phyloP scores from a whole-genome alignment of 2,888 invertebrate genomes.

The Acrocera orbiculus region DNA sequence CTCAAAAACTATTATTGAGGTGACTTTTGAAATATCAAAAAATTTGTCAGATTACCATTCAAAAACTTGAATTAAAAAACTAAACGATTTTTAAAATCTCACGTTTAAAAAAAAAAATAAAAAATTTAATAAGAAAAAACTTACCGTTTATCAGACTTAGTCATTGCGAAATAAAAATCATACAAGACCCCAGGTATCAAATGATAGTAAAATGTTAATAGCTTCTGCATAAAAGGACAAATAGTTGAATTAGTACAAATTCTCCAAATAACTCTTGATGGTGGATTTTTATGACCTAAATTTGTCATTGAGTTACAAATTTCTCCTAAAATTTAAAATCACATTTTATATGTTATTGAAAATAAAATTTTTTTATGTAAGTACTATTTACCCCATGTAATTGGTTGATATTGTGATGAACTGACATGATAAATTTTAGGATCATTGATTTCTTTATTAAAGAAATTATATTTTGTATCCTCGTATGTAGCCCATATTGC shows the following conservation, averaged over 20 bases:
- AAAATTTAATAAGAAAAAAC: too few relatives aligned
- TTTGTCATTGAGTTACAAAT: slow-evolving; percentile 5
- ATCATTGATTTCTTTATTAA: slow-evolving; percentile 2
- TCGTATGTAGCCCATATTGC: slow-evolving; percentile 15
- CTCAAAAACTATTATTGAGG: too few relatives aligned
- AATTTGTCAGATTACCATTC: too few relatives aligned
- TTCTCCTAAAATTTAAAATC: too few relatives aligned
- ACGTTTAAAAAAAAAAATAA: too few relatives aligned
- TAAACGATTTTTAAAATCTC: too few relatives aligned
- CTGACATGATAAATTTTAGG: slow-evolving; percentile 14
- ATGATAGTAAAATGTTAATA: slow-evolving; percentile 15
- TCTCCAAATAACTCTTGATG: slow-evolving; percentile 12
- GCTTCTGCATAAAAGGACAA: slow-evolving; percentile 11
- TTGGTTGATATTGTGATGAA: slow-evolving; percentile 11
- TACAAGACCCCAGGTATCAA: slow-evolving; percentile 14
- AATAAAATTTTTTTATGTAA: not conserved
- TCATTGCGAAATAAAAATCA: slow-evolving; percentile 11
- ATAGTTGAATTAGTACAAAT: slow-evolving; percentile 10
- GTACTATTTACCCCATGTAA: slow-evolving; percentile 10
- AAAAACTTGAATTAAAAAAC: too few relatives aligned
- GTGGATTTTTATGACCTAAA: slow-evolving; percentile 7
- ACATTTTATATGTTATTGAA: too few relatives aligned
- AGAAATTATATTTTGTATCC: not conserved
- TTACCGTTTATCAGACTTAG: too few relatives aligned
- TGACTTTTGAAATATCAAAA: too few relatives aligned